phyloP scores from a whole-genome alignment of 2,113 vertebrate genomes.

The Sander lucioperca region DNA sequence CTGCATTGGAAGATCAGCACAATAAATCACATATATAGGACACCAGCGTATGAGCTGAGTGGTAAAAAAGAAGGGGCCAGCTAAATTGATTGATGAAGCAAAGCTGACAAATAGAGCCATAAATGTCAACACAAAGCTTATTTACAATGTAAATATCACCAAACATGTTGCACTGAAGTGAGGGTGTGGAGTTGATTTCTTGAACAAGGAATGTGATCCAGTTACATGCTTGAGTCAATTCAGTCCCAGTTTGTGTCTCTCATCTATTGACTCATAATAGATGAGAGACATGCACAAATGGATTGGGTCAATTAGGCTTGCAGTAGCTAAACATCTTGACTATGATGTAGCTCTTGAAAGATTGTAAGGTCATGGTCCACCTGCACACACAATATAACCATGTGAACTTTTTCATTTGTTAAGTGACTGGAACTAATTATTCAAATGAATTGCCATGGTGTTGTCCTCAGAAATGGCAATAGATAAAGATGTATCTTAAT shows the following conservation, averaged over 20 bases:
- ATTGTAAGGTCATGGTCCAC: not conserved
- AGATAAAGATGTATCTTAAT: not conserved
- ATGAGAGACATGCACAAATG: not conserved
- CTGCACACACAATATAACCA: not conserved
- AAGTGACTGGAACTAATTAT: not conserved
- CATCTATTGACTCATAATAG: not conserved
- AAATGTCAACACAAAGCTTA: slow-evolving; percentile 47
- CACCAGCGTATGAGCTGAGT: not conserved
- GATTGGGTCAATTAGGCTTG: not conserved
- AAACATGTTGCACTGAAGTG: slow-evolving; percentile 17
- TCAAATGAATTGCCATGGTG: not conserved
- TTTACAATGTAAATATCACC: slow-evolving; percentile 49
- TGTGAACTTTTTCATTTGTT: not conserved
- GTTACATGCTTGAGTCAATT: not conserved
- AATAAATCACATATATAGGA: slow-evolving; percentile 1
- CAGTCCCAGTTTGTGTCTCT: not conserved
- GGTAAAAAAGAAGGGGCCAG: not conserved
- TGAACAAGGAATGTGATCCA: not conserved
- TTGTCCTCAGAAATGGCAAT: not conserved
- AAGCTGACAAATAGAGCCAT: slow-evolving; percentile 35
- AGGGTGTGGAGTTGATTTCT: not conserved
- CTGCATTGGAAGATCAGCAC: slow-evolving; percentile 3
- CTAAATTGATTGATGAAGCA: slow-evolving; percentile 26
- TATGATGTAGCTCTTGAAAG: not conserved
- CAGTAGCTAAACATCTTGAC: slow-evolving; percentile 5